phyloP scores from a whole-genome alignment of 2,888 invertebrate genomes.

The Embidobia sp. region DNA sequence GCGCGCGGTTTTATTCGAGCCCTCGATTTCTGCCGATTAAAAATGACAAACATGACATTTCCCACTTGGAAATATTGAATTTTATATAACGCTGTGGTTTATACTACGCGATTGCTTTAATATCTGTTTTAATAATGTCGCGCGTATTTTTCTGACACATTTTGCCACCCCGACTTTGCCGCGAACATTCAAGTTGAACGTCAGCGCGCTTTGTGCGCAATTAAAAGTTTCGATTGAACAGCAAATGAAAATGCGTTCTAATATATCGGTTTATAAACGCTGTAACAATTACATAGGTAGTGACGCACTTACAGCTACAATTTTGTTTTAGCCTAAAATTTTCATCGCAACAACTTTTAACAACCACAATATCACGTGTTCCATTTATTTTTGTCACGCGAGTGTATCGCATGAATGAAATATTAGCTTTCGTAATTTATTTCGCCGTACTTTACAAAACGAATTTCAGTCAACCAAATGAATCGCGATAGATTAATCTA shows the following conservation, averaged over 20 bases:
- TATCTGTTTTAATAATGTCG: conserved; percentile 39
- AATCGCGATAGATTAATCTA: conserved; percentile 33
- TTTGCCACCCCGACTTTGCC: neutral
- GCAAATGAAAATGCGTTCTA: too few species aligned
- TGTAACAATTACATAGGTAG: conserved; percentile 1
- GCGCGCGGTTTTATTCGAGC: conserved; percentile 31
- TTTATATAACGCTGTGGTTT: conserved; percentile 14
- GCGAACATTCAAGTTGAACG: neutral
- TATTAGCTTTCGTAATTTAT: conserved; percentile 46
- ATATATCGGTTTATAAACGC: conserved; percentile 7
- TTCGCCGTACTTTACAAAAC: conserved; percentile 25
- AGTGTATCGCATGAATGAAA: conserved; percentile 46
- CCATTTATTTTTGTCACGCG: conserved; percentile 53
- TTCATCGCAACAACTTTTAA: conserved; percentile 33
- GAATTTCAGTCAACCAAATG: conserved; percentile 27
- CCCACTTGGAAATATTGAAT: conserved; percentile 26
- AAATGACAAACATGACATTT: conserved; percentile 33
- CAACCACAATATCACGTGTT: conserved; percentile 37
- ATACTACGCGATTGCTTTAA: conserved; percentile 15
- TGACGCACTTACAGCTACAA: conserved; percentile 4
- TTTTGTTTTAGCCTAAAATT: conserved; percentile 20
- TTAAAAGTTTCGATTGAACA: conserved; percentile 13
- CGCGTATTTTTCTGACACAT: conserved; percentile 12
- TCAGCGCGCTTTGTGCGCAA: conserved; percentile 4
- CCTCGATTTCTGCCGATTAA: conserved; percentile 15